phyloP scores from a whole-genome alignment of 2,888 invertebrate genomes.

The Ophraella communa region DNA sequence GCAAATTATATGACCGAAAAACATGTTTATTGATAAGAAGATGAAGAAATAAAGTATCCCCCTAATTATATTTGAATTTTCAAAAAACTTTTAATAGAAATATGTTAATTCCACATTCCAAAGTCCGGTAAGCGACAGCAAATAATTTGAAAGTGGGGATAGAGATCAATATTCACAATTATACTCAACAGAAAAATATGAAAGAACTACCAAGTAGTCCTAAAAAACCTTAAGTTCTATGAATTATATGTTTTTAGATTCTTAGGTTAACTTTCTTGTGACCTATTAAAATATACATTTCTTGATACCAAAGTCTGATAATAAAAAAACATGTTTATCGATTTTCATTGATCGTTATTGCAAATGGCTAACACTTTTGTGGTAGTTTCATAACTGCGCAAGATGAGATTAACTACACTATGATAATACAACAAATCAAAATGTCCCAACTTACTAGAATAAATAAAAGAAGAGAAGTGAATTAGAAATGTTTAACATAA shows the following conservation, averaged over 20 bases:
- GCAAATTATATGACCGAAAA: conserved; percentile 1
- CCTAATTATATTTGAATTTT: not conserved
- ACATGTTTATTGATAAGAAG: not conserved
- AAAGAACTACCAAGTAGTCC: no score
- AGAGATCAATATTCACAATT: no score
- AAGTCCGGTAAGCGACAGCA: no score
- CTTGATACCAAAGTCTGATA: no score
- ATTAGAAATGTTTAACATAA: conserved; percentile 65
- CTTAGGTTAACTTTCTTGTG: no score
- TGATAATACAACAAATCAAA: conserved; percentile 31
- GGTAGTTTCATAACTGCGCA: conserved; percentile 5
- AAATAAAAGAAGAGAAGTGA: conserved; percentile 55
- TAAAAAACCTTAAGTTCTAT: no score
- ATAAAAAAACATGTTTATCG: not conserved
- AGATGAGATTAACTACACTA: not conserved
- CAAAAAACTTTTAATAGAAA: no score
- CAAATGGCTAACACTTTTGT: not conserved
- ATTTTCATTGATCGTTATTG: not conserved
- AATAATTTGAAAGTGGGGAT: no score
- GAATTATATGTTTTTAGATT: no score
- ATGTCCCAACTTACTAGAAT: conserved; percentile 52
- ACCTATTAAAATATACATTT: no score
- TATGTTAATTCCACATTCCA: no score
- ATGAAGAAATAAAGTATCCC: not conserved
- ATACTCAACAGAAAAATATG: no score